Evolutionary conservation across 2,113 vertebrate genomes (phyloP), one percentile per base, ranked within the genome.

Genomic region (Parus major): DNA sequence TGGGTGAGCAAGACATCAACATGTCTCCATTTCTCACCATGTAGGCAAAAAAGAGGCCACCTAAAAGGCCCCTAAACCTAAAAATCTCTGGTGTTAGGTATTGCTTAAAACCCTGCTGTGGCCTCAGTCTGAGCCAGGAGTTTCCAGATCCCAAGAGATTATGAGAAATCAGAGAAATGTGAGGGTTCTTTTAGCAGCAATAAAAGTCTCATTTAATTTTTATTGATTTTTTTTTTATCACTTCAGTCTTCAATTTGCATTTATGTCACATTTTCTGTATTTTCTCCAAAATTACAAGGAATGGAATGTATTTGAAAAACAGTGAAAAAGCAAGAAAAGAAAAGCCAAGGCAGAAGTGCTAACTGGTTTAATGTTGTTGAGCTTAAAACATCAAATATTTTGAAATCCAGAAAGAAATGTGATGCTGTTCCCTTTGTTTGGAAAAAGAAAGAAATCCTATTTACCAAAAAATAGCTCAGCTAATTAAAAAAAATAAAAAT

Each of bases 201-300:
- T 70, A 88, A 86, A 93, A 73, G 15, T 61, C 25, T 90, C 63
- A 14, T 81, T 94, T 81, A 12, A 73, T 78, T 90, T 93, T 82
- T 66, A 92, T 71, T 46, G 60, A 25, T 61, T 71, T 72, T 84
- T 79, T 85, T 77, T 94, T 88, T 42, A 50, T 86, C 18, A 64
- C 66, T 78, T 86, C 64, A 81, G 31, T 71, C 66, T 76, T 92
- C 25, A 79, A 57, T 94, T 91, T 95, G 15, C 33, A 71, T 64
- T 60, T 90, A 47, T 73, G 36, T 91, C 65, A 84, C 17, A 53
- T 46, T 84, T 71, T 66, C 55, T 78, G 16, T 65, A 36, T 86
- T 93, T 73, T 56, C 66, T 86, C 20, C 15, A 76, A 79, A 92
- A 76, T 79, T 28, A 36, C 4, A 5, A 49, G 17, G n/a, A 90